Percentiles rank a stretch among this genome's conserved stretches.
Conservation (phyloP, 2,888 invertebrate genomes). For the Apantesis nais region DNA sequence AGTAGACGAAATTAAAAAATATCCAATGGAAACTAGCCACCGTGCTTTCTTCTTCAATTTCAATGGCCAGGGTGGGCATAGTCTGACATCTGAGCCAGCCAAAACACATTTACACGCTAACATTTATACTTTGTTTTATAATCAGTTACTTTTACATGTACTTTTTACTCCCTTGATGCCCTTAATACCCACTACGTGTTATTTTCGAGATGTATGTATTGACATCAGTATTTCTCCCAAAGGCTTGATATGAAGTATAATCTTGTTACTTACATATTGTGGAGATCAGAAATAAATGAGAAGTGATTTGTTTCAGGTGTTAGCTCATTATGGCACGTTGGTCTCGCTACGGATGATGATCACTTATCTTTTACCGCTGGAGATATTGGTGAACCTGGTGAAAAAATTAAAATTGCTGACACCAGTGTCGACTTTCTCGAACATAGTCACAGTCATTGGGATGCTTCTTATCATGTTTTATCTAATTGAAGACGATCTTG, state of each 20-base stretch:
- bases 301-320: conserved; percentile 9
- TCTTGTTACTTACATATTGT: neutral
- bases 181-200: too few species aligned
- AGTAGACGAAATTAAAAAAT: too few species aligned
- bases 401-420: conserved; percentile 14
- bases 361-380: conserved; percentile 1
- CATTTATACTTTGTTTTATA: too few species aligned
- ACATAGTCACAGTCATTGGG: conserved; percentile 3
- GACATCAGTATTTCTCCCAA: neutral
- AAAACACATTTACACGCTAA: too few species aligned
- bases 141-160: too few species aligned
- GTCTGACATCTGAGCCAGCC: too few species aligned
- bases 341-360: conserved; percentile 7
- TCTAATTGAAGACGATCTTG: conserved; percentile 16
- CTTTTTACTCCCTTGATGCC: too few species aligned
- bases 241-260: neutral
- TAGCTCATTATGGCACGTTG: neutral
- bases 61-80: too few species aligned
- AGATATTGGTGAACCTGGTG: conserved; percentile 11
- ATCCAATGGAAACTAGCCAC: too few species aligned
- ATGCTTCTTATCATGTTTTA: conserved; percentile 15
- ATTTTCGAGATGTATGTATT: neutral
- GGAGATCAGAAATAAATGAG: neutral
- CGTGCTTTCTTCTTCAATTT: too few species aligned
- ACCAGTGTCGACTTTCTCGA: conserved; percentile 12